Evolutionary conservation across 2,113 vertebrate species (phyloP).

Genomic region (Paradoxurus hermaphroditus): DNA sequence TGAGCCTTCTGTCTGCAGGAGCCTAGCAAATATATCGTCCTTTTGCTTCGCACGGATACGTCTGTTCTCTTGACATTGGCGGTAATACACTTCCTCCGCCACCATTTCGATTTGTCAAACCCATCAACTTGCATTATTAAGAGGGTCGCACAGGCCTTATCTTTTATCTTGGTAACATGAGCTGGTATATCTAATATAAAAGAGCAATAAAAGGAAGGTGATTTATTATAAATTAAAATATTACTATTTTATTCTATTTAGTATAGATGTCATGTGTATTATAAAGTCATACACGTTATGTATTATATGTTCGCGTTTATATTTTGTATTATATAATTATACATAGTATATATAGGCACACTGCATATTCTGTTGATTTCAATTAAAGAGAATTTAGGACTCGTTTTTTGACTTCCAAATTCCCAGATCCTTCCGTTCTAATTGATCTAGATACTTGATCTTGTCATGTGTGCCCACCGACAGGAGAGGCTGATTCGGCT

Average conservation of each 20-base stretch:
- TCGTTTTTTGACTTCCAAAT: not conserved
- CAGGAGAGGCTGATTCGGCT: not conserved
- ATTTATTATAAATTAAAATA: not conserved
- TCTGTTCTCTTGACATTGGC: not conserved
- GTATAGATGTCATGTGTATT: not conserved
- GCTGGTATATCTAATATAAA: not conserved
- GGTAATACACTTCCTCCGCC: not conserved
- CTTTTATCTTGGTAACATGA: not conserved
- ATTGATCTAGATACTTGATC: not conserved
- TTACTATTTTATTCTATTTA: not conserved
- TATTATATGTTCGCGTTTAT: not conserved
- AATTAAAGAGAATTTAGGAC: not conserved
- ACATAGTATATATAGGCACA: not conserved
- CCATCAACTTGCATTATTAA: not conserved
- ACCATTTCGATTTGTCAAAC: not conserved
- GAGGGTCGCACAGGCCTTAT: not conserved
- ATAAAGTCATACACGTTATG: not conserved
- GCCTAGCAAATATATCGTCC: not conserved
- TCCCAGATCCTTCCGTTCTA: not conserved
- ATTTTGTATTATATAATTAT: not conserved
- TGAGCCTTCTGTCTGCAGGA: constrained; percentile 28
- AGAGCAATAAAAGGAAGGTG: not conserved
- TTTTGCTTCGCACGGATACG: not conserved
- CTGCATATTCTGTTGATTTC: not conserved
- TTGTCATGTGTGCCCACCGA: not conserved